A percentile compares a stretch with the other conserved stretches of the same genome.
These are phyloP conservation scores for Aporophyla lueneburgensis DNA, from an alignment of 2,888 invertebrate species.

Conservation along the genomic window DNA sequence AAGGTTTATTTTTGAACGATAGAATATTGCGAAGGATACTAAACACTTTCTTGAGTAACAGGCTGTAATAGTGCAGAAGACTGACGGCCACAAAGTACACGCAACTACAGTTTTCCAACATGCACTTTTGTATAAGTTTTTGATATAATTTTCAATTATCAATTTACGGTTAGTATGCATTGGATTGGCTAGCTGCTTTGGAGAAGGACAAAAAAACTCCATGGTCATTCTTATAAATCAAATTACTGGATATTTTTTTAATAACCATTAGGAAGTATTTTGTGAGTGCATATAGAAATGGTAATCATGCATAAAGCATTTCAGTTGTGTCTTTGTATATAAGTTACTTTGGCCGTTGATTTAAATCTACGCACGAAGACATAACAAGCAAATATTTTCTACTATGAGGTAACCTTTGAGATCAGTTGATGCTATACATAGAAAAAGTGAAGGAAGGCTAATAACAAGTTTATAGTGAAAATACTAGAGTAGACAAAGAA, in stretches of 20 bases:
- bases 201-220: background rate
- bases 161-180: too few relatives aligned
- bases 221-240: background rate
- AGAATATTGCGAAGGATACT: background rate
- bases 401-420: too few relatives aligned
- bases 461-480: background rate
- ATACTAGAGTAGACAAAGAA: background rate
- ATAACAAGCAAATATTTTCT: too few relatives aligned
- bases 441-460: background rate
- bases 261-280: background rate
- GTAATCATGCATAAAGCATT: too few relatives aligned
- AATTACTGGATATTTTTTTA: too few relatives aligned
- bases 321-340: background rate
- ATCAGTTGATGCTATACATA: too few relatives aligned
- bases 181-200: too few relatives aligned
- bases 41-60: background rate
- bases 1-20: constrained; percentile 7
- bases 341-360: too few relatives aligned
- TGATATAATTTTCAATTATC: too few relatives aligned
- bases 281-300: background rate
- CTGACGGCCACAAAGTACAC: background rate
- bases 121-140: background rate
- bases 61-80: background rate
- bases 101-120: background rate
- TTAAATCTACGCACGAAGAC: too few relatives aligned